phyloP scores from a whole-genome alignment of 2,113 vertebrate genomes.

The Acinonyx jubatus region DNA sequence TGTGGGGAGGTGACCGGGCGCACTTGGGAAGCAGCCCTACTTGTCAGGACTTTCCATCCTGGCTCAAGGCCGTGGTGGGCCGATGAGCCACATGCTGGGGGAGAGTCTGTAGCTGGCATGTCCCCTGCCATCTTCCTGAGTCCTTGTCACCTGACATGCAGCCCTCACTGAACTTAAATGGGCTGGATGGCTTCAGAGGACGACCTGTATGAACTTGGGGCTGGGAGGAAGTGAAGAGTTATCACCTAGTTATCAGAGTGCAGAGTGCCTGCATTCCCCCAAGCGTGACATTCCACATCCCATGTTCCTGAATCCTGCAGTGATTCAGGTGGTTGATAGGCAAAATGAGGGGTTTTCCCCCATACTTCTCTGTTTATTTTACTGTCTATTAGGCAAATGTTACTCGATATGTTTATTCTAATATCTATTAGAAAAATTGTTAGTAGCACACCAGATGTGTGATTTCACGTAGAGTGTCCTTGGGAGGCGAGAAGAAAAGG shows the following conservation, averaged over 20 bases:
- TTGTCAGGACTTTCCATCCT: neutral
- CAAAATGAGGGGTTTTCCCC: no score
- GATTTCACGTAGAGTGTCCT: neutral
- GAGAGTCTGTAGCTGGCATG: rapidly evolving
- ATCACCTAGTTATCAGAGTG: neutral
- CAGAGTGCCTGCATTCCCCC: neutral
- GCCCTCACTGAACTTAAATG: neutral
- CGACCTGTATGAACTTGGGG: rapidly evolving
- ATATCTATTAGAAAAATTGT: neutral
- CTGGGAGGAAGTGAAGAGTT: neutral
- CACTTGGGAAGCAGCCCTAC: neutral
- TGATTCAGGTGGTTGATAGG: neutral
- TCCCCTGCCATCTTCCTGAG: neutral
- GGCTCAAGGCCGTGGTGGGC: neutral
- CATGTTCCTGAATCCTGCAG: rapidly evolving
- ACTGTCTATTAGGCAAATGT: neutral
- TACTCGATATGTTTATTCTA: neutral
- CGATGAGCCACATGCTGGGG: rapidly evolving
- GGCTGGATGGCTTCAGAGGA: neutral
- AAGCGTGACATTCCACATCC: neutral
- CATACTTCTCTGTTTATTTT: rapidly evolving
- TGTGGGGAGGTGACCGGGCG: rapidly evolving
- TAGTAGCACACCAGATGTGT: no score
- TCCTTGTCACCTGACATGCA: no score
- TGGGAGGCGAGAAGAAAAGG: neutral